A percentile compares a stretch with the other conserved stretches of the same genome.
These are phyloP conservation scores for Drosophila repletoides DNA, from an alignment of 1,140 invertebrate genomes.

Conservation along the genomic window DNA sequence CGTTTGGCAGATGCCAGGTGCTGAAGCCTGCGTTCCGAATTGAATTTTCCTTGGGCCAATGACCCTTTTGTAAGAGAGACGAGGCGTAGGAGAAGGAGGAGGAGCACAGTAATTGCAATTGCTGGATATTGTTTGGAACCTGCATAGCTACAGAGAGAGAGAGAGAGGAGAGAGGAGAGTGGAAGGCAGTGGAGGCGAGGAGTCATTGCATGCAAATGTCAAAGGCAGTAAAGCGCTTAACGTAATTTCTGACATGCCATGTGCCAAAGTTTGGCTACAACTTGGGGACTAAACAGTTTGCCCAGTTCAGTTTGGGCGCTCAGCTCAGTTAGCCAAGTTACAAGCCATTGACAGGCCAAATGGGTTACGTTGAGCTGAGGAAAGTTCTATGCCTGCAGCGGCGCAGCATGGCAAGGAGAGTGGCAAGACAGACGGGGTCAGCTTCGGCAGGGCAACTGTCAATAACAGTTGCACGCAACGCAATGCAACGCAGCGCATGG, in stretches of 20 bases:
- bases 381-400: conserved; percentile 40
- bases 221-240: conserved; percentile 41
- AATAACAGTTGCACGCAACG: conserved; percentile 42
- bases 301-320: background rate
- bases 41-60: conserved; percentile 10
- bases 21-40: conserved; percentile 1
- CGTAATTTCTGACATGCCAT: conserved; percentile 43
- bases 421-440: background rate
- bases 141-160: background rate
- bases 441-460: conserved; percentile 12
- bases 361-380: conserved; percentile 26
- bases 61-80: conserved; percentile 17
- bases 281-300: conserved; percentile 35
- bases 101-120: conserved; percentile 33
- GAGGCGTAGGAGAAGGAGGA: background rate
- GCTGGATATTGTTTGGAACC: conserved; percentile 12
- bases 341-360: conserved; percentile 50
- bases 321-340: conserved; percentile 19
- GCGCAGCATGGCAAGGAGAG: background rate
- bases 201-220: conserved; percentile 41
- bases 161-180: background rate
- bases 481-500: background rate
- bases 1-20: too few species aligned
- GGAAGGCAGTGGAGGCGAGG: background rate
- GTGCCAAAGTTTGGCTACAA: conserved; percentile 43